Percentiles rank a stretch among this genome's conserved stretches.
Conservation (phyloP, 2,797 vertebrate species). For the Craterocephalus amniculus region DNA sequence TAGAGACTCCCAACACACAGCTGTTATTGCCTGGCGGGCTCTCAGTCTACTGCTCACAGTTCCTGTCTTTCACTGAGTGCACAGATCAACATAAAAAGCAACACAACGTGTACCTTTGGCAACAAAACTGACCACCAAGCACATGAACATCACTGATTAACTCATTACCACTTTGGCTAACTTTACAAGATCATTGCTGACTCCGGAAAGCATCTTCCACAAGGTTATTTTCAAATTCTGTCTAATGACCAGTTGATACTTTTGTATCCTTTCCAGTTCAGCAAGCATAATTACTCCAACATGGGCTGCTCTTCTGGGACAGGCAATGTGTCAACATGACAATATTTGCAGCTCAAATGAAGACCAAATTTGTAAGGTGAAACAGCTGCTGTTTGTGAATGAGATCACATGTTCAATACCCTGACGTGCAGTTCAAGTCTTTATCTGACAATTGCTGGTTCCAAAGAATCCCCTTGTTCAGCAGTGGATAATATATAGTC, state of each 20-base stretch:
- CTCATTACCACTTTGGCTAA: slow-evolving; percentile 11
- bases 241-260: slow-evolving; percentile 40
- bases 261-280: slow-evolving; percentile 36
- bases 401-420: slow-evolving; percentile 21
- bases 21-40: slow-evolving; percentile 55
- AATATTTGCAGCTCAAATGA: slow-evolving; percentile 35
- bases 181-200: slow-evolving; percentile 17
- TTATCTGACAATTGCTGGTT: no score
- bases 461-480: no score
- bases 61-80: not conserved
- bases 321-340: slow-evolving; percentile 40
- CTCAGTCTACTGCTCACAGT: slow-evolving; percentile 41
- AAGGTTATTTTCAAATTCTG: slow-evolving; percentile 27
- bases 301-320: slow-evolving; percentile 30
- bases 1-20: slow-evolving; percentile 65
- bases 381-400: slow-evolving; percentile 46
- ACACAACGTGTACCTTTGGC: not conserved
- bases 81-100: slow-evolving; percentile 11
- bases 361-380: slow-evolving; percentile 33
- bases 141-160: slow-evolving; percentile 11
- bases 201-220: slow-evolving; percentile 13
- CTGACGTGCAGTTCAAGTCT: no score
- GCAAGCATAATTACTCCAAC: slow-evolving; percentile 32
- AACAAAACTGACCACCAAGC: slow-evolving; percentile 15
- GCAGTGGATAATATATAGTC: no score